Base-by-base conservation (phyloP, 2,113 vertebrate genomes). In the Caretta caretta region DNA sequence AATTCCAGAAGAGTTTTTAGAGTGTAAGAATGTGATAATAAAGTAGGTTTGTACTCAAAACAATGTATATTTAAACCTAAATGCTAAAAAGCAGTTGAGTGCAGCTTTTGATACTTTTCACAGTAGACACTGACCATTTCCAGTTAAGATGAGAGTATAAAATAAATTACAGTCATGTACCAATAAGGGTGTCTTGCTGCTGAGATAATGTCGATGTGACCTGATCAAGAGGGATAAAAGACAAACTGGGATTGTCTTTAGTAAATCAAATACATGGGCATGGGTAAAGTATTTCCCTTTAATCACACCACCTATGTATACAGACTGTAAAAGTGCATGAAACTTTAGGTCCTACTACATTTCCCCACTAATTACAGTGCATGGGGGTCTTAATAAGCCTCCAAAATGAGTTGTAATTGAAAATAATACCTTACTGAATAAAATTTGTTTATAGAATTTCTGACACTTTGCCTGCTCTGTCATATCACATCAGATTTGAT, bases 1-100 rank as follows among this genome's bases (percentile, higher is more conserved):
- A 88, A 87, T 90, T 91, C 25, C 69, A 90, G 5, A 17, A 93
- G 12, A 89, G 2, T 38, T 96, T 93, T 88, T 78, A n/a, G 81
- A 92, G 46, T 42, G 81, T 29, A 94, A 80, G 38, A 90, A 62
- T 88, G 2, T 1, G 0, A 48, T 42, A 31, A 22, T 0, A 84
- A 94, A 91, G 91, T 62, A 62, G 10, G 5, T 53, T 84, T 87
- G 27, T 91, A 86, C 94, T 65, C 78, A 76, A 92, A 90, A 54
- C 16, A 95, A 88, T 56, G 7, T 87, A 84, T 88, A 79, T 95
- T 96, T 95, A 96, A 84, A 91, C 20, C 4, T 17, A 82, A 78
- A 65, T 62, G 25, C 35, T 90, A 50, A 83, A 93, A 29, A 80
- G 48, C 80, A 84, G 29, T 51, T 76, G 2, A 90, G 12, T n/a